Evolutionary conservation across 2,113 vertebrate species (phyloP), one percentile per base, ranked within the genome.

Genomic region (Periophthalmus modestus): DNA sequence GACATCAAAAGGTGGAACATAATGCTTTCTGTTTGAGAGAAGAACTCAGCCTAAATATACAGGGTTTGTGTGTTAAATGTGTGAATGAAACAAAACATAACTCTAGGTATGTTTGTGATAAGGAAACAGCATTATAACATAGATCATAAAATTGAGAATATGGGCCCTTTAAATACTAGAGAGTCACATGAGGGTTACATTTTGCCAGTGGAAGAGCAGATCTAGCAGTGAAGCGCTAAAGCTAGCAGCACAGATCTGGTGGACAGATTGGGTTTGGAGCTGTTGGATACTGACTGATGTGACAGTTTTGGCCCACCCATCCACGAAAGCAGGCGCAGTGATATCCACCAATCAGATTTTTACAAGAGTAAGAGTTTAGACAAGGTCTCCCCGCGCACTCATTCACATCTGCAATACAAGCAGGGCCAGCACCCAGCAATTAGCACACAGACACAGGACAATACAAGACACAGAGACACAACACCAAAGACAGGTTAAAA

Each of bases 281-380:
- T 77, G 74, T 39, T 48, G 89, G 90, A 92, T 98, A 99, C 97
- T 98, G 92, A 99, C 97, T 96, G 93, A 96, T 95, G 84, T 98
- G 95, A 96, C 97, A 99, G 94, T 97, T 95, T 89, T 85, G 87
- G 93, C 97, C 97, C 92, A 92, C 95, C 97, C 97, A 98, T 96
- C 97, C 96, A 82, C 85, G 95, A 92, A 96, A 92, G 94, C 97
- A 99, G 95, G 93, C 91, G 94, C 97, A 99, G 94, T 94, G 96
- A 97, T 97, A 98, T 97, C 97, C 96, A 94, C 97, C 97, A 98
- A 98, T 97, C 94, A 98, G 94, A 95, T 98, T 98, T 98, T 98
- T 99, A 96, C 97, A 99, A 95, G 95, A 94, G 91, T 95, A 96
- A 95, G 97, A 95, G 89, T 97, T 96, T 94, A 94, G 92, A 94